Percentiles rank a stretch among this genome's conserved stretches.
Conservation (phyloP, 2,797 vertebrate species). For the Danionella dracula region DNA sequence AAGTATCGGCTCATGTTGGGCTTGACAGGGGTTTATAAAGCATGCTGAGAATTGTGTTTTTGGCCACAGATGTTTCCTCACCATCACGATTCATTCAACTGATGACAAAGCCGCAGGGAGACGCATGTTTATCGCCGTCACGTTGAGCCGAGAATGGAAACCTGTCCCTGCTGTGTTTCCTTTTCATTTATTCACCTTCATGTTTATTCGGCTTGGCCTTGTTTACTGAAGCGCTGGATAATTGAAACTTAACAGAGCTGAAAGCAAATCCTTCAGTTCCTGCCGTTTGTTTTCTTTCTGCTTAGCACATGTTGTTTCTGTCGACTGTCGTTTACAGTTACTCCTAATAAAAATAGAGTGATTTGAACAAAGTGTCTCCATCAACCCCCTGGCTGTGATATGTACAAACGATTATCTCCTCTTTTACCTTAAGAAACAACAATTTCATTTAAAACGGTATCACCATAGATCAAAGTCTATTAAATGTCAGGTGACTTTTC, state of each 20-base stretch:
- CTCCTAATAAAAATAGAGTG: neutral
- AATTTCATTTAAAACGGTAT: constrained; percentile 7
- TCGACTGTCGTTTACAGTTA: neutral
- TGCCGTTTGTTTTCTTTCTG: neutral
- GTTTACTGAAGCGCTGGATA: neutral
- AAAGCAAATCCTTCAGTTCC: neutral
- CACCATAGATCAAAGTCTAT: neutral
- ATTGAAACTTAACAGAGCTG: neutral
- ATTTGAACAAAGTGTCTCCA: constrained; percentile 1
- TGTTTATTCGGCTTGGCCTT: neutral
- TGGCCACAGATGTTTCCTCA: neutral
- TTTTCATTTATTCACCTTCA: neutral
- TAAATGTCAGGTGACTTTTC: neutral
- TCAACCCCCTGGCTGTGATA: constrained; percentile 1
- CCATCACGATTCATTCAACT: neutral
- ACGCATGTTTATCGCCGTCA: neutral
- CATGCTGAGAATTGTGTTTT: neutral
- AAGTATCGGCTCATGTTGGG: neutral
- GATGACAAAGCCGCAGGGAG: neutral
- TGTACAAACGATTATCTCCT: neutral
- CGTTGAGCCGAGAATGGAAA: neutral
- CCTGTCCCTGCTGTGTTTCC: neutral
- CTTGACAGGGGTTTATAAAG: constrained; percentile 13
- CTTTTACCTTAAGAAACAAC: neutral
- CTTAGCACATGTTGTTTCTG: neutral